Percentiles rank a stretch among this genome's conserved stretches.
These are phyloP conservation scores for Labia minor DNA, from an alignment of 2,888 invertebrate genomes.

Conservation along the genomic window DNA sequence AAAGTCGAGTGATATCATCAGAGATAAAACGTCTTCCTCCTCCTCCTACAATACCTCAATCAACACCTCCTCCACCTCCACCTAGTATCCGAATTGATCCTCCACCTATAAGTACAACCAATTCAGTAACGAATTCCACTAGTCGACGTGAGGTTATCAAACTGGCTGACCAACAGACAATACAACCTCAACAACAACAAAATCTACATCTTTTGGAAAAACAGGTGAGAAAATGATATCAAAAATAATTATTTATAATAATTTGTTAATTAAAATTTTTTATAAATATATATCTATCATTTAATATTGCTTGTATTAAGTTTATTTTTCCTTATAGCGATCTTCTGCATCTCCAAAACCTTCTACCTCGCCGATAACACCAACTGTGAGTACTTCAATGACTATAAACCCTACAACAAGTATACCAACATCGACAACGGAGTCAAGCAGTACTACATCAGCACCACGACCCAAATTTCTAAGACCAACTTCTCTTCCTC, in stretches of 20 bases:
- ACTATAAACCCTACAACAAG: not conserved
- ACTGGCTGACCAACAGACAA: not conserved
- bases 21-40: not conserved
- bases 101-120: not conserved
- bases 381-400: not conserved
- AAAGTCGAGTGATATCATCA: not conserved
- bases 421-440: not conserved
- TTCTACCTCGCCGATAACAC: not conserved
- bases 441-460: not conserved
- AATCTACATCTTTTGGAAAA: not conserved
- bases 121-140: not conserved
- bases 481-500: slow-evolving; percentile 68
- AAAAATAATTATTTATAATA: not conserved
- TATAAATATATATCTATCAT: not conserved
- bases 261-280: not conserved
- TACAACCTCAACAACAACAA: not conserved
- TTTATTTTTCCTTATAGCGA: not conserved
- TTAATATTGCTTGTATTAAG: too few species aligned
- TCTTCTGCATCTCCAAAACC: not conserved
- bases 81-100: not conserved
- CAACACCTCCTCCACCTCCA: not conserved
- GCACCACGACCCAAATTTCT: slow-evolving; percentile 48
- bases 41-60: too few species aligned
- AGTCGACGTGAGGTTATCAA: not conserved
- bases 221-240: not conserved